Conservation (phyloP, 2,888 invertebrate genomes). For the Athripsodes cinereus region DNA sequence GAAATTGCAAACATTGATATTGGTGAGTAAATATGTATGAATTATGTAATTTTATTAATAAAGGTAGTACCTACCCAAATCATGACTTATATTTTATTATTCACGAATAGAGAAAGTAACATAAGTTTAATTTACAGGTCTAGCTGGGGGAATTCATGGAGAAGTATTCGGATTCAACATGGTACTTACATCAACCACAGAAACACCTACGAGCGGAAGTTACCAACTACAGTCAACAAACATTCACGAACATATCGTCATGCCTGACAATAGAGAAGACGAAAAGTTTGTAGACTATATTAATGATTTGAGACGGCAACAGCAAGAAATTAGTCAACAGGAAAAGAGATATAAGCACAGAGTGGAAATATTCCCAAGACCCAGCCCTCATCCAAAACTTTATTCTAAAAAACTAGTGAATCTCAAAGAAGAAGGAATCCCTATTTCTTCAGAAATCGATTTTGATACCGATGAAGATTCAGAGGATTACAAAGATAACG, state of each 20-base stretch:
- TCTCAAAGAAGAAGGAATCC: conserved; percentile 3
- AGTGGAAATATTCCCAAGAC: conserved; percentile 11
- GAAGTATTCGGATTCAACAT: conserved; percentile 62
- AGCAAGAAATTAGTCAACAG: neutral
- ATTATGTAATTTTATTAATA: neutral
- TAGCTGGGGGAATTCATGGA: conserved; percentile 62
- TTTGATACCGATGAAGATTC: neutral
- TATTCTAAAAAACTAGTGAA: neutral
- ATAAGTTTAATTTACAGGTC: conserved; percentile 34
- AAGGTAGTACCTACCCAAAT: too few species aligned
- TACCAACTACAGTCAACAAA: neutral
- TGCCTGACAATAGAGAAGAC: neutral
- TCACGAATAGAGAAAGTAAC: neutral
- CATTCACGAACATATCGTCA: neutral
- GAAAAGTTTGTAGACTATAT: conserved; percentile 3
- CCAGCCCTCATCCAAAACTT: conserved; percentile 1
- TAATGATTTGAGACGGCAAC: conserved; percentile 7
- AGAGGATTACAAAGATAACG: neutral
- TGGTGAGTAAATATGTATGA: conserved; percentile 28
- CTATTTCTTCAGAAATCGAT: conserved; percentile 5
- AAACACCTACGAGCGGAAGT: conserved; percentile 19
- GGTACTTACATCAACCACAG: conserved; percentile 53
- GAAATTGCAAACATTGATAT: conserved; percentile 61
- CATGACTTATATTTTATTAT: neutral
- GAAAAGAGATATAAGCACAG: neutral